Evolutionary conservation across 2,888 invertebrate species (phyloP).

Genomic region (Acanthococcus lagerstroemiae): DNA sequence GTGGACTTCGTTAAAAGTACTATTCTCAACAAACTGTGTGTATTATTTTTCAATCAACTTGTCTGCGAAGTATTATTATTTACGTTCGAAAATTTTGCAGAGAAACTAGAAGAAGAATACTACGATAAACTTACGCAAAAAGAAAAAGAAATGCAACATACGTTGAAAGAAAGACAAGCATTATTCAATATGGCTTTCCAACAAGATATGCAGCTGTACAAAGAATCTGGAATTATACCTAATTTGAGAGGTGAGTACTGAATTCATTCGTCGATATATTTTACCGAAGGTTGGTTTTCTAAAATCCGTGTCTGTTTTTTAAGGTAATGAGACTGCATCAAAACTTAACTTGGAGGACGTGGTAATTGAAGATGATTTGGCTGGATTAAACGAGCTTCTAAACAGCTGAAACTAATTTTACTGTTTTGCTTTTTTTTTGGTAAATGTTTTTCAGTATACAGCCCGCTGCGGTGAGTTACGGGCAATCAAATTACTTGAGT

Average conservation of each 20-base stretch:
- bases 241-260: slow-evolving; percentile 30
- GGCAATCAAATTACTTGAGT: no score
- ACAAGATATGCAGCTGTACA: slow-evolving; percentile 54
- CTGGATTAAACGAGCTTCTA: slow-evolving; percentile 34
- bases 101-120: slow-evolving; percentile 49
- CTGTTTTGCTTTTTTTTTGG: no score
- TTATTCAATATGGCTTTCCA: slow-evolving; percentile 61
- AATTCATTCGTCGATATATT: not conserved
- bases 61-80: no score
- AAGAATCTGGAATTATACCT: slow-evolving; percentile 51
- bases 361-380: slow-evolving; percentile 35
- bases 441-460: no score
- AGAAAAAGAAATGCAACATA: slow-evolving; percentile 48
- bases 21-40: slow-evolving; percentile 33
- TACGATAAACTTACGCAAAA: slow-evolving; percentile 48
- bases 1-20: slow-evolving; percentile 49
- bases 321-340: slow-evolving; percentile 20
- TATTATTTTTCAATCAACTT: no score
- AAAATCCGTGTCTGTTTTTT: slow-evolving; percentile 1
- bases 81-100: slow-evolving; percentile 43
- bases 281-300: not conserved
- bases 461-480: no score
- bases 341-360: slow-evolving; percentile 35
- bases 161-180: slow-evolving; percentile 55
- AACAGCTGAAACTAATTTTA: slow-evolving; percentile 32